phyloP scores from a whole-genome alignment of 2,888 invertebrate species.

The Aspidapion aeneum region DNA sequence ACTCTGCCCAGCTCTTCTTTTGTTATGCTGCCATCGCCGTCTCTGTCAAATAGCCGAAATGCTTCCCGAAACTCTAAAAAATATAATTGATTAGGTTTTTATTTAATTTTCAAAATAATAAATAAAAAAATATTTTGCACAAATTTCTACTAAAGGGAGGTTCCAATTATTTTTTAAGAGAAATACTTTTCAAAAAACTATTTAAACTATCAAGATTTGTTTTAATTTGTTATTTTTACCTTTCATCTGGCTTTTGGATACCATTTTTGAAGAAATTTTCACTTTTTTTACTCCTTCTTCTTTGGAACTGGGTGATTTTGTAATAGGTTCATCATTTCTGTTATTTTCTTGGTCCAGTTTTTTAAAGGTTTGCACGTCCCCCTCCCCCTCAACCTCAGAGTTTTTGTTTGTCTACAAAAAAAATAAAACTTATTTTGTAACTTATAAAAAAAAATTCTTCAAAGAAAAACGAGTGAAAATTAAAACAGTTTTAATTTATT shows the following conservation, averaged over 20 bases:
- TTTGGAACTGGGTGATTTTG: slow-evolving; percentile 12
- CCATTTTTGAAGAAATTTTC: slow-evolving; percentile 41
- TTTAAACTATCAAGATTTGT: no score
- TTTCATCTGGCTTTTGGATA: slow-evolving; percentile 77
- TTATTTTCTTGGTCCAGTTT: slow-evolving; percentile 13
- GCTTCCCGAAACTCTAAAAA: slow-evolving; percentile 77
- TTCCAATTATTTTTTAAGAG: no score
- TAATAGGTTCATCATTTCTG: slow-evolving; percentile 1
- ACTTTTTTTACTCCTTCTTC: slow-evolving; percentile 17
- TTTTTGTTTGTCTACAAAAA: slow-evolving; percentile 40
- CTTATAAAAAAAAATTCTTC: slow-evolving; percentile 1
- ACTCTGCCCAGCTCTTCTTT: slow-evolving; percentile 83
- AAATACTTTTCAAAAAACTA: no score
- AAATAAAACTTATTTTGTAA: slow-evolving; percentile 3
- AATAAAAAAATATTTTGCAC: background rate
- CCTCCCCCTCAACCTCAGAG: slow-evolving; percentile 26
- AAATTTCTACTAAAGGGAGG: no score
- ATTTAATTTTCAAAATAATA: no score
- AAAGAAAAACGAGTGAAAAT: no score
- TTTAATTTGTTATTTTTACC: slow-evolving; percentile 55
- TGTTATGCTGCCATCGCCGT: slow-evolving; percentile 83
- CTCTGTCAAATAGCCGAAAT: slow-evolving; percentile 83
- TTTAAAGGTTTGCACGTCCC: slow-evolving; percentile 10
- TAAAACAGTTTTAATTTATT: no score
- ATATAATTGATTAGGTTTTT: no score